Evolutionary conservation across 2,888 invertebrate genomes (phyloP).

Genomic region (Abrostola triplasia): DNA sequence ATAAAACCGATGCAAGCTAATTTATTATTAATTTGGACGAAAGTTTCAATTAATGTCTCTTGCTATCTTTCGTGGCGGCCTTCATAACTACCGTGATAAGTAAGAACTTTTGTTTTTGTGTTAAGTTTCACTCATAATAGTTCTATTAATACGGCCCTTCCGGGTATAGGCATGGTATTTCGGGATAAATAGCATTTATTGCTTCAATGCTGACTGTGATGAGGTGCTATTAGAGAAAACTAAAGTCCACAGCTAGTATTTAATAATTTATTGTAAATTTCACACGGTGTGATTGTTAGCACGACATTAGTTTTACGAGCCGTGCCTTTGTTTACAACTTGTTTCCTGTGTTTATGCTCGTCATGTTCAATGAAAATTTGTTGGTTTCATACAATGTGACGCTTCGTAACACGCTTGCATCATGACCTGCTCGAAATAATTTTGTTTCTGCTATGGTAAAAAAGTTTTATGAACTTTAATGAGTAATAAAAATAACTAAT

Average conservation of each 20-base stretch:
- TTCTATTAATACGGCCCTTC: slow-evolving; percentile 75
- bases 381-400: slow-evolving; percentile 57
- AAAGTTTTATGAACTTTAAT: background rate
- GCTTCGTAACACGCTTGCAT: slow-evolving; percentile 35
- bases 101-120: slow-evolving; percentile 66
- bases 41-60: slow-evolving; percentile 76
- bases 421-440: slow-evolving; percentile 22
- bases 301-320: slow-evolving; percentile 70
- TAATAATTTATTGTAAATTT: slow-evolving; percentile 60
- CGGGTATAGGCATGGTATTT: slow-evolving; percentile 76
- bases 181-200: slow-evolving; percentile 70
- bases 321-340: slow-evolving; percentile 82
- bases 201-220: slow-evolving; percentile 63
- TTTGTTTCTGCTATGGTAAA: background rate
- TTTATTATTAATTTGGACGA: slow-evolving; percentile 84
- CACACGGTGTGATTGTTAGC: slow-evolving; percentile 59
- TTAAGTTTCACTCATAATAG: slow-evolving; percentile 76
- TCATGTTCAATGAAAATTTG: slow-evolving; percentile 74
- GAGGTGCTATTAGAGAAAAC: slow-evolving; percentile 58
- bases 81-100: slow-evolving; percentile 68
- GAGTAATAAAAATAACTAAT: background rate
- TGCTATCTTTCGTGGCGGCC: slow-evolving; percentile 61
- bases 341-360: slow-evolving; percentile 81
- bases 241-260: slow-evolving; percentile 59
- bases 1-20: slow-evolving; percentile 85